Evolutionary conservation across 2,888 invertebrate genomes (phyloP).

Genomic region (Drosophila austrosaltans): DNA sequence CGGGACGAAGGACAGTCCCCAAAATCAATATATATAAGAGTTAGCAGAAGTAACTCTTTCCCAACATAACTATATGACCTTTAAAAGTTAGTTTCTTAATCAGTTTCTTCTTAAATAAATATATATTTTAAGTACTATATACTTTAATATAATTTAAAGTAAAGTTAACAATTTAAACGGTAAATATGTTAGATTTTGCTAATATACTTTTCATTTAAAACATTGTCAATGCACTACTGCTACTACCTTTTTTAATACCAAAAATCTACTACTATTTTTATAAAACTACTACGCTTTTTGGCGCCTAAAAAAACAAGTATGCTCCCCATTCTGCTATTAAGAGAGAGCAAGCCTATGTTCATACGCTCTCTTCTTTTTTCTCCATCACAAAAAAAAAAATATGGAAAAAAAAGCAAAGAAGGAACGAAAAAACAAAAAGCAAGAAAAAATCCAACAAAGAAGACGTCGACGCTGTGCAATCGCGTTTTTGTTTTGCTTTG

Average conservation of each 20-base stretch:
- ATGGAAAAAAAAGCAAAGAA: slow-evolving; percentile 10
- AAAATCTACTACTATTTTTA: slow-evolving; percentile 21
- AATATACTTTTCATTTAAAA: no score
- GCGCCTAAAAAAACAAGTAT: slow-evolving; percentile 40
- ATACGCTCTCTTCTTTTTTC: slow-evolving; percentile 35
- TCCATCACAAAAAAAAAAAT: slow-evolving; percentile 22
- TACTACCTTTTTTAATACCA: not conserved
- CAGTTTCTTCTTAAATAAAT: no score
- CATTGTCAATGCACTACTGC: not conserved
- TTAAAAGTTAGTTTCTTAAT: no score
- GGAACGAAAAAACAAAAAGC: slow-evolving; percentile 24
- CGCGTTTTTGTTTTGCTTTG: slow-evolving; percentile 80
- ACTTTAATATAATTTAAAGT: no score
- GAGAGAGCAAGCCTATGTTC: slow-evolving; percentile 29
- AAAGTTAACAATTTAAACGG: no score
- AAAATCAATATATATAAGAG: no score
- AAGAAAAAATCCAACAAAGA: slow-evolving; percentile 29
- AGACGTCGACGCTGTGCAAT: slow-evolving; percentile 59
- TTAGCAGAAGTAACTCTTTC: no score
- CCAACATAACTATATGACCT: no score
- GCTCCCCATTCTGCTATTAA: not conserved
- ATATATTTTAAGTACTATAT: not conserved
- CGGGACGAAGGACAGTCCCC: no score
- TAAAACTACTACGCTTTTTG: slow-evolving; percentile 46
- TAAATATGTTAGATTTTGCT: no score